Conservation (phyloP, 2,113 vertebrate genomes). For the Puntigrus tetrazona region DNA sequence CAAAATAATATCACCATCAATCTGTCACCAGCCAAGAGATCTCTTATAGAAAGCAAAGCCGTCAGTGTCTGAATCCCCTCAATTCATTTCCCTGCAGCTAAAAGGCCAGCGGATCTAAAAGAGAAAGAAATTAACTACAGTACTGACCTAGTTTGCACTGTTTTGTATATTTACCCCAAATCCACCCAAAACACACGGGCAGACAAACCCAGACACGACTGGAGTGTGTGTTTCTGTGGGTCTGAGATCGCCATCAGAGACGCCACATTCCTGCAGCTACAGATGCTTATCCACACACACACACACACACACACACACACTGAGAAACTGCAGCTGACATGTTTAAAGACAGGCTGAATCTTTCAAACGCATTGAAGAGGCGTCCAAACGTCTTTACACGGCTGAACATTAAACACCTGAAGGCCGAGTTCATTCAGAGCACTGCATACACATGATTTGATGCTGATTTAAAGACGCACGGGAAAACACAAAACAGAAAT, state of each 20-base stretch:
- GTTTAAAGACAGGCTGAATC: neutral
- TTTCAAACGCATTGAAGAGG: neutral
- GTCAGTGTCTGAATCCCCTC: neutral
- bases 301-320: too few relatives aligned
- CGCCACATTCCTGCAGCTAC: constrained; percentile 7
- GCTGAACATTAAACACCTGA: neutral
- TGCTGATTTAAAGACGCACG: too few relatives aligned
- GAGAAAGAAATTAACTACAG: neutral
- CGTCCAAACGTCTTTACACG: neutral
- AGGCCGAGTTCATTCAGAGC: neutral
- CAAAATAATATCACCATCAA: neutral
- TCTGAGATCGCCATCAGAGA: neutral
- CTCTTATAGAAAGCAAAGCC: neutral
- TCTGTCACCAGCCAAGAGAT: neutral
- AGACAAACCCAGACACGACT: neutral
- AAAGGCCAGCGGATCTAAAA: neutral
- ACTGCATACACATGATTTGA: too few relatives aligned
- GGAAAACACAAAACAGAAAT: neutral
- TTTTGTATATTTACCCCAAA: neutral
- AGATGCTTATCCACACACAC: neutral
- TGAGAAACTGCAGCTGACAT: neutral
- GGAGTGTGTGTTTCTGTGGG: neutral
- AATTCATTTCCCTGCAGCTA: neutral
- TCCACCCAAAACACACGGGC: neutral
- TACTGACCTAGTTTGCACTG: neutral